Base-by-base conservation (phyloP, 2,797 vertebrate species). In the Myotis planiceps region DNA sequence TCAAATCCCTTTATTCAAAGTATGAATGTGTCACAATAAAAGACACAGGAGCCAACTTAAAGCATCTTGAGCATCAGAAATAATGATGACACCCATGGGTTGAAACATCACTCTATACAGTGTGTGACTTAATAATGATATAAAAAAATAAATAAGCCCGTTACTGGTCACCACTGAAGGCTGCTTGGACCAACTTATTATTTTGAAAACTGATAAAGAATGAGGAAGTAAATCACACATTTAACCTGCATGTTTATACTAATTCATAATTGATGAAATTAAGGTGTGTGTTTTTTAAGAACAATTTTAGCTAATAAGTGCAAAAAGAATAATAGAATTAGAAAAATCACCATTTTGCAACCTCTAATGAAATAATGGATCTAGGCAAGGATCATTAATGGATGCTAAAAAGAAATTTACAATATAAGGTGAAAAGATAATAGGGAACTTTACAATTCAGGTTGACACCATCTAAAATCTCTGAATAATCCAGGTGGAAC, bases 151-250 rank as follows among this genome's bases (percentile, higher is more conserved):
- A 79, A 34, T 14, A 55, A 69, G 74, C 25, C 18, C 29, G 37
- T 74, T 45, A 68, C 4, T 53, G 10, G 34, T 51, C 47, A 93
- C 21, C 23, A 86, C 10, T 60, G 10, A 34, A 74, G 6, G 37
- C 1, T 68, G 47, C 47, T 58, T 75, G 55, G 6, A 58, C 9
- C n/a, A 53, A 47, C 5, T 68, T 3, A 66, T 29, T 81, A 83
- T 84, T 84, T 32, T 94, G 51, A 94, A 83, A 94, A 51, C 5
- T 69, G 21, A 88, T 49, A 78, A 82, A 87, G 8, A 87, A 81
- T 51, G 8, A 29, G 39, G 32, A 78, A 49, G 9, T 15, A 83
- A 76, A 69, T 55, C 19, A 49, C 76, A 49, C 49, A 78, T 19
- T 81, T 53, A 66, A 51, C 16, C 65, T 80, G 65, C 23, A 47